Base-by-base conservation (phyloP, 2,113 vertebrate species). In the Saguinus imperator region DNA sequence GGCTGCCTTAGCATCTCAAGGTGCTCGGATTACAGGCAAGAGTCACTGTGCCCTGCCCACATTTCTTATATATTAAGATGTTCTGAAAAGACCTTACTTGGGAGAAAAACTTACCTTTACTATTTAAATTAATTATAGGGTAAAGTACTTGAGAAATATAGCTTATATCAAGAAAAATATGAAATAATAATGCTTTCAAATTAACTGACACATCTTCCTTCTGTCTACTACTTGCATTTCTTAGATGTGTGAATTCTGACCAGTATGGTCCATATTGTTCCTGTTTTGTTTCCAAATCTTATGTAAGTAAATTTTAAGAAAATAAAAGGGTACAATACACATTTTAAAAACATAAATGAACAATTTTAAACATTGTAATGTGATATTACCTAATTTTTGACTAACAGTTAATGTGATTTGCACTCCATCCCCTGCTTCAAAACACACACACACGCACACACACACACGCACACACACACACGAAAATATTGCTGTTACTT, bases 141-240 rank as follows among this genome's bases (percentile, higher is more conserved):
- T 70, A 70, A 70, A 75, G 14, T n/a, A 66, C 6, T 72, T 1
- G 1, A 58, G 0, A 84, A 32, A 8, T 82, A 45, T 16, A 52
- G 14, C 66, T 32, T 27, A 8, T 77, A 55, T 11, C 55, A 16
- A 68, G 43, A 89, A 89, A 80, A n/a, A 73, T 57, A 73, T 37
- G 8, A 35, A 94, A 94, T 57, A 27, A 72, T 40, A 75, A 32
- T 4, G 4, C 2, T 61, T 73, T 61, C 12, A 57, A 68, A 25
- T 0, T 4, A 18, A 61, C 8, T 70, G 4, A 58, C 3, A 40
- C 1, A 64, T 17, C 8, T 81, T 70, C 7, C 7, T 81, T 91
- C 29, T 10, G 32, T 8, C 5, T 13, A 79, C 7, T 40, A 6
- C 0, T 5, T 66, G 11, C 5, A 29, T 5, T 50, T 11, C n/a